These are phyloP conservation scores for Phortica okadai DNA, from an alignment of 2,888 invertebrate species.

Conservation along the genomic window DNA sequence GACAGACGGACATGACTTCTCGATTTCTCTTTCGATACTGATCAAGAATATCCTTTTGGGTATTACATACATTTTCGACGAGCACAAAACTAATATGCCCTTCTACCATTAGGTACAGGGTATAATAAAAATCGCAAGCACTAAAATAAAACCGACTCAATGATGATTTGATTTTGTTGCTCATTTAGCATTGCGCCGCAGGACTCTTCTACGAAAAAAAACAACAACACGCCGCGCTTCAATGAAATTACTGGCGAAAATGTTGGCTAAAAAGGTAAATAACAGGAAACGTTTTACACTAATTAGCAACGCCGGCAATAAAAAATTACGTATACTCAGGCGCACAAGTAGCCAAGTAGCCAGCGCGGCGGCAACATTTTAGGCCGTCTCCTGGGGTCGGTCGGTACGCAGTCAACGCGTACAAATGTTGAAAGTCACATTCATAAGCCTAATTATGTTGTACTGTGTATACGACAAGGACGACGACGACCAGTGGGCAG, in stretches of 20 bases:
- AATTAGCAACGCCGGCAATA: slow-evolving; percentile 60
- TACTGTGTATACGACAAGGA: slow-evolving; percentile 53
- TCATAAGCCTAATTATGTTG: slow-evolving; percentile 67
- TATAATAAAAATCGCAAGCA: too few species aligned
- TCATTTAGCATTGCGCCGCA: slow-evolving; percentile 14
- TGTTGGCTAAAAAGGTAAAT: slow-evolving; percentile 61
- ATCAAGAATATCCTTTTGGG: too few species aligned
- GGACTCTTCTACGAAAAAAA: not conserved
- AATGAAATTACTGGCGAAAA: not conserved
- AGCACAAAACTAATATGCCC: too few species aligned
- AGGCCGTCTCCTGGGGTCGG: not conserved
- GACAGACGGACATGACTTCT: too few species aligned
- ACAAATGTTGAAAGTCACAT: slow-evolving; percentile 54
- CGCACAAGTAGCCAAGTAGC: not conserved
- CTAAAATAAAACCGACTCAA: not conserved
- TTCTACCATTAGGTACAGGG: too few species aligned
- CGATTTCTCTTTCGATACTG: too few species aligned
- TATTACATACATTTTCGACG: too few species aligned
- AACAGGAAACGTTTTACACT: slow-evolving; percentile 70
- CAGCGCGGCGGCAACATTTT: not conserved
- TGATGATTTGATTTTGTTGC: slow-evolving; percentile 14
- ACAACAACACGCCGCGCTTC: not conserved
- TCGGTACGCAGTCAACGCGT: not conserved
- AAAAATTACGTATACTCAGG: not conserved
- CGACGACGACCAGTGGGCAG: slow-evolving; percentile 35